These are phyloP conservation scores for Notiomystis cincta DNA, from an alignment of 2,113 vertebrate genomes.

Conservation along the genomic window DNA sequence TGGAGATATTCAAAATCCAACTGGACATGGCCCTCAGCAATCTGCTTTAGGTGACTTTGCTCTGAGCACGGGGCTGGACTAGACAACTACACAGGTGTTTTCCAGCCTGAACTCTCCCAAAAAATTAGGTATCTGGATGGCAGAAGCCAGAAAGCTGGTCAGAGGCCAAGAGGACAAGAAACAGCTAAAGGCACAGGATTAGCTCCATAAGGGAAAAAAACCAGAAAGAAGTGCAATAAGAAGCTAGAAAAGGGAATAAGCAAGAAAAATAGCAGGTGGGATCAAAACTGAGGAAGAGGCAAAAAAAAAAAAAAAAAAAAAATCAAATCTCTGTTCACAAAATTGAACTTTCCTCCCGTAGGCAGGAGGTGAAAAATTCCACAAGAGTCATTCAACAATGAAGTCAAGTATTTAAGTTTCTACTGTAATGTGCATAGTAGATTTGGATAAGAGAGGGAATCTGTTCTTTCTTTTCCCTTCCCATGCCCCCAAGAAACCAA, in stretches of 20 bases:
- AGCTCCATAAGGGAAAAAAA: not conserved
- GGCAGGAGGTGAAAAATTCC: not conserved
- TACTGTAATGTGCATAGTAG: not conserved
- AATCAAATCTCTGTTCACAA: not conserved
- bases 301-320: not conserved
- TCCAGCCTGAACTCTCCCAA: not conserved
- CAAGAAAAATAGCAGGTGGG: not conserved
- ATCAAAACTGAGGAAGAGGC: not conserved
- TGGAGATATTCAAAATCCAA: not conserved
- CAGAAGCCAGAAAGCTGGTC: not conserved
- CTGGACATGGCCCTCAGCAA: fast-evolving
- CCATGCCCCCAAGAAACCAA: not conserved
- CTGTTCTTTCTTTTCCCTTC: not conserved
- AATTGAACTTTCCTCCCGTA: not conserved
- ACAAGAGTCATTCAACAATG: not conserved
- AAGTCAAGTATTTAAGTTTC: not conserved
- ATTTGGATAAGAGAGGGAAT: not conserved
- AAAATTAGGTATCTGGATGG: fast-evolving
- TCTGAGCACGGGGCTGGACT: not conserved
- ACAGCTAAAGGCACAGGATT: not conserved
- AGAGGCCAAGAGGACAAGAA: not conserved
- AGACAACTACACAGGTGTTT: not conserved
- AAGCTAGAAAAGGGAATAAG: not conserved
- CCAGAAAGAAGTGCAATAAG: not conserved
- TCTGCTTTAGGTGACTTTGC: not conserved